A percentile compares a stretch with the other conserved stretches of the same genome.
Conservation (phyloP, 2,113 vertebrate species). For the Craseonycteris thonglongyai region DNA sequence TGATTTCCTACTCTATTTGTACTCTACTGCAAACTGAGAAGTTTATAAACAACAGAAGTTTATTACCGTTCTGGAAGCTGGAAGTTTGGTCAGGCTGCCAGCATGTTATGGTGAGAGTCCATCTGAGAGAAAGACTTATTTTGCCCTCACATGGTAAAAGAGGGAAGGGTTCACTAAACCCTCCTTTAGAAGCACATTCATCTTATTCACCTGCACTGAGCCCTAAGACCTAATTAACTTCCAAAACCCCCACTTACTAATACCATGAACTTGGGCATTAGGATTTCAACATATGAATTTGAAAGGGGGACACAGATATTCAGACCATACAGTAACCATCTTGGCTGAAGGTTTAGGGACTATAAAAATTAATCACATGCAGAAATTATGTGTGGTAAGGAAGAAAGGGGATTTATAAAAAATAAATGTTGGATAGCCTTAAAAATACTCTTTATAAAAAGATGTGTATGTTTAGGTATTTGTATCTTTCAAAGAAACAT, state of each 20-base stretch:
- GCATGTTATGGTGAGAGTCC: rapidly evolving
- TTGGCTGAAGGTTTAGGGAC: too few species aligned
- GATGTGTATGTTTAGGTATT: not conserved
- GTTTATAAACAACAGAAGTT: not conserved
- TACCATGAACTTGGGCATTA: not conserved
- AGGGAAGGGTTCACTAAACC: rapidly evolving
- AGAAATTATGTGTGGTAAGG: too few species aligned
- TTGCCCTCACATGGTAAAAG: not conserved
- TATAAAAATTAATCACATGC: too few species aligned
- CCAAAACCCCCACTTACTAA: not conserved
- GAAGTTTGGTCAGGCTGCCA: not conserved
- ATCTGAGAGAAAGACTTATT: rapidly evolving
- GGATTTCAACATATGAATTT: not conserved
- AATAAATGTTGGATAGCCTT: too few species aligned
- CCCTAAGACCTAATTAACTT: not conserved
- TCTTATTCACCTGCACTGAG: too few species aligned
- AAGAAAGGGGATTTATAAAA: too few species aligned
- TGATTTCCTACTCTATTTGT: not conserved
- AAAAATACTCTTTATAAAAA: too few species aligned
- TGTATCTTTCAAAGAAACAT: not conserved
- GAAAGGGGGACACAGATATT: not conserved
- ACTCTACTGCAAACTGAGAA: not conserved
- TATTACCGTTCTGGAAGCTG: not conserved
- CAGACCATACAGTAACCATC: not conserved
- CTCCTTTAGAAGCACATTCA: not conserved